A percentile compares a stretch with the other conserved stretches of the same genome.
phyloP scores from a whole-genome alignment of 2,113 vertebrate species.

The Gymnobelideus leadbeateri region DNA sequence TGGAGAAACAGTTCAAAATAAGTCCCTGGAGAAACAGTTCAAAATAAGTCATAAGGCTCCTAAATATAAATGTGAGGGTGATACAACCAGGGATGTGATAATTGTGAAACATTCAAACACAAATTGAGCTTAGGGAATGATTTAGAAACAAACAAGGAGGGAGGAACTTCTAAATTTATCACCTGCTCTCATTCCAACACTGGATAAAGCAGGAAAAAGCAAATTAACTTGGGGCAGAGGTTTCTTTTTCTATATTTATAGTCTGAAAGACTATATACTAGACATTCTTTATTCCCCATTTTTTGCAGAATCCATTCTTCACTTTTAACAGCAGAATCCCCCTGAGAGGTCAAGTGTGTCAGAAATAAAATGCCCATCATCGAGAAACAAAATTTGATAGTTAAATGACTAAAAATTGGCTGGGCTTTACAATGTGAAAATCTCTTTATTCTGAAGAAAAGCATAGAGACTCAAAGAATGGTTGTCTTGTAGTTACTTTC shows the following conservation, averaged over 20 bases:
- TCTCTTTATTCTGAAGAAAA: neutral
- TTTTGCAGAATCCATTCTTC: neutral
- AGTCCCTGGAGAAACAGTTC: neutral
- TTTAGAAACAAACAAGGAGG: neutral
- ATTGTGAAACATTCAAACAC: slow-evolving; percentile 50
- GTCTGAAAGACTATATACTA: neutral
- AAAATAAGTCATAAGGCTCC: neutral
- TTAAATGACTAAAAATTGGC: neutral
- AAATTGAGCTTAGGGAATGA: slow-evolving; percentile 1
- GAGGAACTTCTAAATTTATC: neutral
- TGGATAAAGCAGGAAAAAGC: neutral
- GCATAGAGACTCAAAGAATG: neutral
- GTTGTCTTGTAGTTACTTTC: neutral
- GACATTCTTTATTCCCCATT: neutral
- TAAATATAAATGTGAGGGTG: neutral
- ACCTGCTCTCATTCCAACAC: neutral
- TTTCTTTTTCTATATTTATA: neutral
- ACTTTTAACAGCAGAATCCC: neutral
- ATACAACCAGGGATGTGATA: neutral
- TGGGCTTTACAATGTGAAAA: neutral
- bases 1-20: too few species aligned
- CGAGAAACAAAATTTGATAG: neutral
- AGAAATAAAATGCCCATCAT: neutral
- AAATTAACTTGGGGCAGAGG: neutral
- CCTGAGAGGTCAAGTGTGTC: neutral